phyloP scores from a whole-genome alignment of 2,113 vertebrate genomes.

The Mesitornis unicolor region DNA sequence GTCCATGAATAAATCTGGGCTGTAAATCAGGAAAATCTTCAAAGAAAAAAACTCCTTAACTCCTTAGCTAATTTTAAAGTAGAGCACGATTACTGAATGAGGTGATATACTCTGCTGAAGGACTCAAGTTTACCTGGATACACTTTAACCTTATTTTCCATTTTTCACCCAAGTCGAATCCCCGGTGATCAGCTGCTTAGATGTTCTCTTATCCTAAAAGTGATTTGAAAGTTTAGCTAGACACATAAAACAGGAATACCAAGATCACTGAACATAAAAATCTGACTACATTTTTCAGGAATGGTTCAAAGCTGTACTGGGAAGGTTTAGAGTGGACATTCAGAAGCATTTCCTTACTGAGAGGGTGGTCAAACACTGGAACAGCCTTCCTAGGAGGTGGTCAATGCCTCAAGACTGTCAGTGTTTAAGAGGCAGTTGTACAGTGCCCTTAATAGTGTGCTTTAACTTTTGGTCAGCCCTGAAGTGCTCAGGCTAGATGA shows the following conservation, averaged over 20 bases:
- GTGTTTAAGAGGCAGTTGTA: too few relatives aligned
- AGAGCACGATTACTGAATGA: neutral
- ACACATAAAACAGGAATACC: neutral
- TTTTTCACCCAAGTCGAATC: neutral
- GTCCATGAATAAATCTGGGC: neutral
- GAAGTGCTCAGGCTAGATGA: too few relatives aligned
- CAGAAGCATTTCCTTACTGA: too few relatives aligned
- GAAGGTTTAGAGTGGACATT: too few relatives aligned
- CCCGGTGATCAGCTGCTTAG: neutral
- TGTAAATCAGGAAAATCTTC: neutral
- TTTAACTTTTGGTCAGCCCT: too few relatives aligned
- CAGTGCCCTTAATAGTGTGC: too few relatives aligned
- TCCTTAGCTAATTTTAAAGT: neutral
- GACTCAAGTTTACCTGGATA: neutral
- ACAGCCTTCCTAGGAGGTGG: too few relatives aligned
- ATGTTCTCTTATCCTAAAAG: neutral
- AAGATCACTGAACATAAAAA: neutral
- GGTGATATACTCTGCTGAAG: neutral
- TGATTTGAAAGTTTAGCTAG: neutral
- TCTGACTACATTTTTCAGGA: too few relatives aligned
- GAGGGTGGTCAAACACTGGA: too few relatives aligned
- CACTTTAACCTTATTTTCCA: neutral
- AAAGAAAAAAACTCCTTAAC: neutral
- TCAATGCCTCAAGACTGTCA: too few relatives aligned
- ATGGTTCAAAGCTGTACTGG: too few relatives aligned